Evolutionary conservation across 2,113 vertebrate genomes (phyloP), one percentile per base, ranked within the genome.

Genomic region (Progne subis): DNA sequence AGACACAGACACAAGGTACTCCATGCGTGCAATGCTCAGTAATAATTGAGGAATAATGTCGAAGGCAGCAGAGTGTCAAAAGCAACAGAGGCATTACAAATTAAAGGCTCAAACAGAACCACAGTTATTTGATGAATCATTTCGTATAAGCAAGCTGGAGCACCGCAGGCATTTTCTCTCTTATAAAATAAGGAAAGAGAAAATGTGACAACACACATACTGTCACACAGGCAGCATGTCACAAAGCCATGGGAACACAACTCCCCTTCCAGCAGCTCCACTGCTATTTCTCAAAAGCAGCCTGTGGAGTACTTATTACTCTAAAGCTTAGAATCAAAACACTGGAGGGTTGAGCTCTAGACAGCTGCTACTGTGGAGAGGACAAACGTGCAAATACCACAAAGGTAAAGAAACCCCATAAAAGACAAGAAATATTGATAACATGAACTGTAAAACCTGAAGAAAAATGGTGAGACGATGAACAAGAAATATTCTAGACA

Each of bases 61-160:
- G 4, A 90, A 91, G 56, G 68, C 71, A 96, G 87, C 29, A 81
- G 39, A 84, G 43, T 90, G 71, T 56, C 88, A 92, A 71, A 95
- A 94, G 79, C 43, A 95, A 94, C 70, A 82, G 50, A 92, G 55
- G 63, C 7, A 2, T 87, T 69, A 94, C 50, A 94, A 83, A 94
- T 94, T 77, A 93, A 88, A 75, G 55, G 59, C 56, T 90, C 39
- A 86, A 64, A 88, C 59, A 88, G 75, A 96, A 80, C 11, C 17
- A 85, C 4, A 23, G 14, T 59, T 80, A 72, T 67, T 63, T 88
- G 87, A 96, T 83, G 29, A 93, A 95, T 85, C 63, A 81, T 88
- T 94, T 82, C 34, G 34, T 63, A 85, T 70, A 79, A 94, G 50
- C 47, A 91, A 94, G 60, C 59, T 70, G 43, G 64, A 86, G 34